Conservation (phyloP, 2,113 vertebrate species). For the Centrocercus urophasianus region DNA sequence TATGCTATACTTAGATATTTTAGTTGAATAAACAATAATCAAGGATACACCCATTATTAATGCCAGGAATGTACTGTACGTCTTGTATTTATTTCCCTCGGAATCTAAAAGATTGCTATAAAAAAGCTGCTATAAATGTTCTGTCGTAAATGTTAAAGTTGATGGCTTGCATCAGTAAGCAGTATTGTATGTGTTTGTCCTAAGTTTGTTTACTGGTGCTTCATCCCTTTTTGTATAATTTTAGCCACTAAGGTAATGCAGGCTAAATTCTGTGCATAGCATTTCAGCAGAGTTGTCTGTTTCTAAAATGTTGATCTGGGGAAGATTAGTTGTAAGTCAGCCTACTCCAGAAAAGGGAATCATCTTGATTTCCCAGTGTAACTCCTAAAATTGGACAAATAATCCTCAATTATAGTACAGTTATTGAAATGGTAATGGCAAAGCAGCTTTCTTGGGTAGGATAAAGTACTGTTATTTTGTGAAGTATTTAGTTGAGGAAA, state of each 20-base stretch:
- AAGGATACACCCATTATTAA: not conserved
- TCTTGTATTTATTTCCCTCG: not conserved
- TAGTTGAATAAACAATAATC: slow-evolving; percentile 20
- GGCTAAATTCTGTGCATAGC: not conserved
- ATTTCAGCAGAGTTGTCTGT: not conserved
- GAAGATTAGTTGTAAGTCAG: not conserved
- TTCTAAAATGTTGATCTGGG: not conserved
- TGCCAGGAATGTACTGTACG: not conserved
- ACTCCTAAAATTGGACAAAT: not conserved
- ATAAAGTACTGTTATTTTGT: not conserved
- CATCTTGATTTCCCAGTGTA: not conserved
- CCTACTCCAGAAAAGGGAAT: not conserved
- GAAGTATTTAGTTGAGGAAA: not conserved
- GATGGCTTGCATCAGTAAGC: not conserved
- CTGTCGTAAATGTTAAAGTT: not conserved
- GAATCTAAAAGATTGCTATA: not conserved
- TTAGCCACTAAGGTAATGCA: not conserved
- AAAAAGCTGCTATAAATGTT: not conserved
- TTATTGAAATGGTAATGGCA: not conserved
- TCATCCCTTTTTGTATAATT: not conserved
- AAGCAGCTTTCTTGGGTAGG: fast-evolving
- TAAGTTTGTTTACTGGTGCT: not conserved
- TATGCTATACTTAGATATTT: slow-evolving; percentile 28
- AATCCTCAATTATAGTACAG: not conserved
- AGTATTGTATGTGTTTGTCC: not conserved